Evolutionary conservation across 2,113 vertebrate species (phyloP).

Genomic region (Pygathrix nemaeus): DNA sequence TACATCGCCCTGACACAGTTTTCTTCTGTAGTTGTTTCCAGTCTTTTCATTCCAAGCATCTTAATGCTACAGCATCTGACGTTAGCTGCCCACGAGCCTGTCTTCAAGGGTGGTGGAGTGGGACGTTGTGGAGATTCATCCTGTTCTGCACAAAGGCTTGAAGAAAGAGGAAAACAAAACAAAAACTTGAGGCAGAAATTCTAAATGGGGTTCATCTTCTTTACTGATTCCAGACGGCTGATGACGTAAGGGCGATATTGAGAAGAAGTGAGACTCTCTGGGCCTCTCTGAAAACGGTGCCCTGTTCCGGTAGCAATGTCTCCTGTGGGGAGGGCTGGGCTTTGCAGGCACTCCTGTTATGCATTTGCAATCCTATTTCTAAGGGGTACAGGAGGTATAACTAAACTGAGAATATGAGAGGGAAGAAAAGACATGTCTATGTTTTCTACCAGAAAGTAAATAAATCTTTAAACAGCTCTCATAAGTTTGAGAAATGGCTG

Average conservation of each 20-base stretch:
- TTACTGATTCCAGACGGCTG: not conserved
- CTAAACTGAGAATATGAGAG: not conserved
- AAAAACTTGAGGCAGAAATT: not conserved
- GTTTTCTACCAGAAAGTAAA: not conserved
- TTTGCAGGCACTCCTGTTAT: fast-evolving
- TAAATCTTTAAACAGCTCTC: not conserved
- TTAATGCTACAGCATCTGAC: not conserved
- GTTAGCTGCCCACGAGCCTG: not conserved
- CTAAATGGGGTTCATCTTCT: not conserved
- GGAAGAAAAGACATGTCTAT: not conserved
- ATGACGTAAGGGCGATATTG: not conserved
- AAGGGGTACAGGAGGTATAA: too few relatives aligned
- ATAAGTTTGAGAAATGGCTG: not conserved
- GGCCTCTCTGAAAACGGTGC: too few relatives aligned
- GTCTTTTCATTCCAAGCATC: not conserved
- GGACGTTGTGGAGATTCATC: not conserved
- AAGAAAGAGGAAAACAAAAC: not conserved
- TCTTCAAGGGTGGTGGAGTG: not conserved
- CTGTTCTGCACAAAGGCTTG: not conserved
- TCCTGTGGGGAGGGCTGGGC: too few relatives aligned
- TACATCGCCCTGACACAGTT: not conserved
- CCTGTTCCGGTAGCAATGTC: fast-evolving
- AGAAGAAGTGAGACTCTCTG: not conserved
- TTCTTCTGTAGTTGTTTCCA: not conserved
- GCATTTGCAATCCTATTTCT: not conserved